phyloP scores from a whole-genome alignment of 2,113 vertebrate species.

The Pseudorhombus dupliciocellatus region DNA sequence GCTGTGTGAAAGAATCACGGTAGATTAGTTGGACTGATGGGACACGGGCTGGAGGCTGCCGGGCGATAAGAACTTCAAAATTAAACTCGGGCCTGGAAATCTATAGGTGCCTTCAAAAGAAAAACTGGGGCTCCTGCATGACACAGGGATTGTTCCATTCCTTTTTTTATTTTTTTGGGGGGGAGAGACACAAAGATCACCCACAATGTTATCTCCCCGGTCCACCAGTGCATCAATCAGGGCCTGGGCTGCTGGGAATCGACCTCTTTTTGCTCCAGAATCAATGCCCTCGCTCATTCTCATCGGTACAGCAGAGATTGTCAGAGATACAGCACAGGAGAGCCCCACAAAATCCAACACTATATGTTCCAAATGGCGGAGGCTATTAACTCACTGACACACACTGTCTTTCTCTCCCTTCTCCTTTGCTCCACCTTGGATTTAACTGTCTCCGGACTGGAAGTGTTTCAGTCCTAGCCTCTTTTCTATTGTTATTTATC shows the following conservation, averaged over 20 bases:
- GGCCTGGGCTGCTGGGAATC: constrained; percentile 68
- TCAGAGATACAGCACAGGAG: constrained; percentile 71
- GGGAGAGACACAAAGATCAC: constrained; percentile 74
- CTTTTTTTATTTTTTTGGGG: constrained; percentile 44
- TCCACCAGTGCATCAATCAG: constrained; percentile 81
- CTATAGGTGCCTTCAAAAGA: constrained; percentile 42
- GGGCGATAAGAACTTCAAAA: constrained; percentile 77
- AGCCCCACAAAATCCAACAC: constrained; percentile 51
- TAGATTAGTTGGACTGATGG: constrained; percentile 74
- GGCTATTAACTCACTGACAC: constrained; percentile 73
- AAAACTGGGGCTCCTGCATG: constrained; percentile 57
- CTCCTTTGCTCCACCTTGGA: constrained; percentile 38
- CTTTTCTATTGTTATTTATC: constrained; percentile 21
- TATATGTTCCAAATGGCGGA: constrained; percentile 68
- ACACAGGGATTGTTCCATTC: constrained; percentile 69
- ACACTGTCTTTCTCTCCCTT: constrained; percentile 24
- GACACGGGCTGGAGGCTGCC: constrained; percentile 46
- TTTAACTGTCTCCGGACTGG: constrained; percentile 37
- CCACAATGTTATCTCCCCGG: constrained; percentile 82
- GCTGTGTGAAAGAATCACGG: constrained; percentile 48
- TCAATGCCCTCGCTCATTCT: constrained; percentile 77
- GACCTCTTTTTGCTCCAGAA: constrained; percentile 72
- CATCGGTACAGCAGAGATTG: constrained; percentile 75
- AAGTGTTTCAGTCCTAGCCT: constrained; percentile 3
- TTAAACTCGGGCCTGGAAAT: constrained; percentile 66